Conservation (phyloP, 2,113 vertebrate genomes). For the Petrocephalus microphthalmus region DNA sequence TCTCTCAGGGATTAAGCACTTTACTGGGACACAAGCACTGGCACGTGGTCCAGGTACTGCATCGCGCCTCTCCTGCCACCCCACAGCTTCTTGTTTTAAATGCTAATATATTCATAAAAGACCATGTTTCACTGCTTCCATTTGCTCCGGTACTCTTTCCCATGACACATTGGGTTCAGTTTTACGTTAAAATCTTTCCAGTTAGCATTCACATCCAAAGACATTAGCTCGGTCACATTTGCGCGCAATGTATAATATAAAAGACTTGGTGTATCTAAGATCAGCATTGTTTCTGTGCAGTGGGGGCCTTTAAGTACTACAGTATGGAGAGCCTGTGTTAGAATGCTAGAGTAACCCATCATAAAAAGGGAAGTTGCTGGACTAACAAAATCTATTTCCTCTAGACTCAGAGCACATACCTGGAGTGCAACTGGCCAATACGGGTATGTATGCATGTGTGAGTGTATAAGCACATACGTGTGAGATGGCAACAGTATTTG, state of each 20-base stretch:
- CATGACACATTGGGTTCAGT: background rate
- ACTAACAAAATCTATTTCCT: slow-evolving; percentile 22
- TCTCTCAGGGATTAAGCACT: slow-evolving; percentile 96
- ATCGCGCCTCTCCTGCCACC: background rate
- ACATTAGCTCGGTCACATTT: background rate
- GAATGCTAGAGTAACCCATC: background rate
- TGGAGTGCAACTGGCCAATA: slow-evolving; percentile 98
- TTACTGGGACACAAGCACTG: slow-evolving; percentile 98
- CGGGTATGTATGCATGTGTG: slow-evolving; percentile 64
- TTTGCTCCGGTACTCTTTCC: background rate
- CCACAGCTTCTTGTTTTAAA: background rate
- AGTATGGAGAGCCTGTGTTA: background rate
- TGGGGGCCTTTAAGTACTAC: background rate
- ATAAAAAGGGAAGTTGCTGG: background rate
- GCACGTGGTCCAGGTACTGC: slow-evolving; percentile 90
- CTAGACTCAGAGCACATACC: slow-evolving; percentile 93
- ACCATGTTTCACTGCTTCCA: background rate
- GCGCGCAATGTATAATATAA: background rate
- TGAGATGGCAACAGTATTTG: slow-evolving; percentile 5
- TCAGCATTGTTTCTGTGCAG: background rate
- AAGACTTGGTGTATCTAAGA: background rate
- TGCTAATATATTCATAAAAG: background rate
- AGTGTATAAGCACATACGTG: background rate
- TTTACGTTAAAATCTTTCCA: background rate
- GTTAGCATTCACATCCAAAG: background rate